phyloP scores from a whole-genome alignment of 2,888 invertebrate genomes.

The Agrochola litura region DNA sequence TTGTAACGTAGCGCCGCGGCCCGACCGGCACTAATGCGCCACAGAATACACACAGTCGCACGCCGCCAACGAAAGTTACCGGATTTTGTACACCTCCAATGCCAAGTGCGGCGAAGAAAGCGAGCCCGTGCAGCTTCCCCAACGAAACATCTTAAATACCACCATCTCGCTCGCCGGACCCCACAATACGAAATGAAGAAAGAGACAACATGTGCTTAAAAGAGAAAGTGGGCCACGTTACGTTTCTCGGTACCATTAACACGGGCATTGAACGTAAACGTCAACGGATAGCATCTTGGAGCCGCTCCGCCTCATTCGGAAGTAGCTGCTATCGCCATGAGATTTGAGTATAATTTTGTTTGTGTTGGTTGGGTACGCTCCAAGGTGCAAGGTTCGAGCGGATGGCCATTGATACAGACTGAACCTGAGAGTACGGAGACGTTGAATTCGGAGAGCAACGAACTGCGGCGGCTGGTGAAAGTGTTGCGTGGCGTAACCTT shows the following conservation, averaged over 20 bases:
- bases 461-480: conserved; percentile 86
- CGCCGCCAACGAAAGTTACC: conserved; percentile 88
- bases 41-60: conserved; percentile 80
- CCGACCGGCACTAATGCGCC: conserved; percentile 70
- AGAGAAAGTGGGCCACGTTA: conserved; percentile 91
- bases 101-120: conserved; percentile 90
- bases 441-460: conserved; percentile 89
- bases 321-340: conserved; percentile 66
- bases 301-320: conserved; percentile 65
- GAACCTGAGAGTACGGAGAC: conserved; percentile 68
- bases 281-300: conserved; percentile 81
- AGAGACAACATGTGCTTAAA: conserved; percentile 87
- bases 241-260: conserved; percentile 89
- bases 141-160: conserved; percentile 77
- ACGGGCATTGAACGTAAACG: conserved; percentile 89
- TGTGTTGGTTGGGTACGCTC: conserved; percentile 58
- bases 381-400: conserved; percentile 73
- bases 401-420: conserved; percentile 73
- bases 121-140: conserved; percentile 83
- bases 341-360: conserved; percentile 67
- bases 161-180: conserved; percentile 82
- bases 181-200: conserved; percentile 74
- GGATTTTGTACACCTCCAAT: conserved; percentile 88
- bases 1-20: conserved; percentile 76
- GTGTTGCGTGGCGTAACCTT: conserved; percentile 89